Evolutionary conservation across 1,140 invertebrate species (phyloP).

Genomic region (Sycophaga agraensis): DNA sequence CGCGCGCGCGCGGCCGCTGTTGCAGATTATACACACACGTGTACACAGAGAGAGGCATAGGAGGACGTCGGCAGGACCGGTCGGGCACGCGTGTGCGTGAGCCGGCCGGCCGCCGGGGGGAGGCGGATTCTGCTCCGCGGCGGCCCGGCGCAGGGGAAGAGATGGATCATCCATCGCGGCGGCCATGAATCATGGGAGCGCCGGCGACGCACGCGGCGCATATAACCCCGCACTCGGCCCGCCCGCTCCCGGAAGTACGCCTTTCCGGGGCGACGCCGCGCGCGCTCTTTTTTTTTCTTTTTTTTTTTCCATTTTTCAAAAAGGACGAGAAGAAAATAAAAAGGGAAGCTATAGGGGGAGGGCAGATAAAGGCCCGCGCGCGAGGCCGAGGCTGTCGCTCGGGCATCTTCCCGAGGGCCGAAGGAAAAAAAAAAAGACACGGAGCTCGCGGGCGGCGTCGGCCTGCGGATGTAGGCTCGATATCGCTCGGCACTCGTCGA

Average conservation of each 20-base stretch:
- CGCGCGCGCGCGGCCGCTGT: too few species aligned
- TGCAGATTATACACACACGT: too few species aligned
- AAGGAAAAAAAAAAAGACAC: too few species aligned
- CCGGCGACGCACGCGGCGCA: slow-evolving; percentile 34
- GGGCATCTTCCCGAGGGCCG: too few species aligned
- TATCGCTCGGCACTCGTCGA: not conserved
- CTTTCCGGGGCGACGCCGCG: slow-evolving; percentile 43
- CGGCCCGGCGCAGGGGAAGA: slow-evolving; percentile 42
- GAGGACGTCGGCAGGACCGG: too few species aligned
- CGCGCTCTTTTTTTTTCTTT: slow-evolving; percentile 3
- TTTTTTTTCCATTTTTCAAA: slow-evolving; percentile 54
- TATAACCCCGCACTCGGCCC: slow-evolving; percentile 27
- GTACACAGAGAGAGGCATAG: too few species aligned
- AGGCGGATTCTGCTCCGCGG: slow-evolving; percentile 1
- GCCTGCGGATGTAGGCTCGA: slow-evolving; percentile 7
- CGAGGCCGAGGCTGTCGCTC: too few species aligned
- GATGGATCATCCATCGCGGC: slow-evolving; percentile 57
- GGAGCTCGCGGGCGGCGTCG: not conserved
- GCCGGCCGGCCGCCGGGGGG: too few species aligned
- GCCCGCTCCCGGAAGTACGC: slow-evolving; percentile 48
- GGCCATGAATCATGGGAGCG: slow-evolving; percentile 56
- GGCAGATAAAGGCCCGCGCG: too few species aligned
- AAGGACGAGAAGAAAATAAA: too few species aligned
- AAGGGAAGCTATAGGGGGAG: too few species aligned
- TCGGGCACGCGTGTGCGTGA: too few species aligned